Evolutionary conservation across 2,113 vertebrate species (phyloP), one percentile per base, ranked within the genome.

Genomic region (Planiliza haematocheilus): DNA sequence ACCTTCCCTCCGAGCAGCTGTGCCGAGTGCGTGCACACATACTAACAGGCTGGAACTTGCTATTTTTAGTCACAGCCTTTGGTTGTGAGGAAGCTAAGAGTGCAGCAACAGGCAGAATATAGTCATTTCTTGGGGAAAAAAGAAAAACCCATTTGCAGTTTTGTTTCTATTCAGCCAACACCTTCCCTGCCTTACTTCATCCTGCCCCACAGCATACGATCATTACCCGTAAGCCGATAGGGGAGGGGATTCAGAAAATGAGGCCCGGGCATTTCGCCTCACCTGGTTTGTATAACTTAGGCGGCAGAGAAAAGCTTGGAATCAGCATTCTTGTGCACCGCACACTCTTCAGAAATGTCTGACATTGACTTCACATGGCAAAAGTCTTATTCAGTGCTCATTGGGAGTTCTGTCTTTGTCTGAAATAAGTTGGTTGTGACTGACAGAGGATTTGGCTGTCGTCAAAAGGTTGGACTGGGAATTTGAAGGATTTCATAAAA

Each of bases 41-140:
- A 59, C 70, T 38, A 13, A 62, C 70, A 76, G 71, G 63, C 59
- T 82, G 63, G 61, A 75, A 77, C 68, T 62, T 74, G 60, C 84
- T 89, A 84, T 90, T 88, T 84, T 88, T 88, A 86, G 70, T n/a
- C 24, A 7, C 18, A 34, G 63, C 79, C 75, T 69, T 30, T 55
- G 78, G 75, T 64, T 24, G 10, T 34, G 53, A 82, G 48, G 65
- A 68, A 65, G 67, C 36, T 38, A 70, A 71, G 77, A 78, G 52
- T 46, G 72, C 66, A 74, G 81, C 78, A 85, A 86, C 88, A 71
- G 72, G 50, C 77, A 55, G 48, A 72, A 74, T 74, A 45, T 39
- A 45, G 20, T 74, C 11, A 64, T 75, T 63, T 60, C 16, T 71
- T 56, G 2, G 11, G 9, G 16, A 30, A 48, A n/a, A 39, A 69